Base-by-base conservation (phyloP, 2,113 vertebrate genomes). In the Turnix velox region DNA sequence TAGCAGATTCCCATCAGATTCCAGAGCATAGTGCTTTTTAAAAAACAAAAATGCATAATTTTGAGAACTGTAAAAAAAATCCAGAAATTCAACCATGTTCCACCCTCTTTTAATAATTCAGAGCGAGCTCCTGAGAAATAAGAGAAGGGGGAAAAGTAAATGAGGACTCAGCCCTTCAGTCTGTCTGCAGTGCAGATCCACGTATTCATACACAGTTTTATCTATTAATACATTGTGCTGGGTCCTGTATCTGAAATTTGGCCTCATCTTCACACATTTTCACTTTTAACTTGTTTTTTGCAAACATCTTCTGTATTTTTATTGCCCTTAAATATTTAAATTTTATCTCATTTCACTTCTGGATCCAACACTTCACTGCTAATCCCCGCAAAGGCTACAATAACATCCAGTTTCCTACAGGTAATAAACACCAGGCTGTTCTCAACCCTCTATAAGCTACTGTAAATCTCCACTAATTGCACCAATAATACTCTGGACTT, bases 371-470 rank as follows among this genome's bases (percentile, higher is more conserved):
- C 19, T 71, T 74, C 57, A 57, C 24, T 28, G 15, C 19, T 62
- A 58, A 59, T 4, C 14, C 35, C 37, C 27, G 16, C n/a, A 42
- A 75, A 61, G 48, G 20, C 18, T 23, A n/a, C 7, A 31, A 18
- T 46, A 24, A 14, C 0, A 0, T 16, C 24, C 68, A 30, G 46
- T 9, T 22, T 55, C 28, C 5, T 18, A 2, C 5, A 6, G 3
- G 7, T 15, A 51, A 27, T 8, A 39, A 52, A 87, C 4, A 1
- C 13, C 0, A 0, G 12, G 52, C 6, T 42, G 22, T 67, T 78
- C 78, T 51, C 46, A 76, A 14, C 6, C 14, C 15, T 35, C 19
- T 31, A 1, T 0, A 1, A 81, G 46, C 28, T 35, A 46, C 45
- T 25, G 57, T 16, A 84, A 87, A 75, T 40, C 31, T 30, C 31